A percentile compares a stretch with the other conserved stretches of the same genome.
Evolutionary conservation across 1,140 invertebrate genomes (phyloP).

Genomic region (Portunus trituberculatus): DNA sequence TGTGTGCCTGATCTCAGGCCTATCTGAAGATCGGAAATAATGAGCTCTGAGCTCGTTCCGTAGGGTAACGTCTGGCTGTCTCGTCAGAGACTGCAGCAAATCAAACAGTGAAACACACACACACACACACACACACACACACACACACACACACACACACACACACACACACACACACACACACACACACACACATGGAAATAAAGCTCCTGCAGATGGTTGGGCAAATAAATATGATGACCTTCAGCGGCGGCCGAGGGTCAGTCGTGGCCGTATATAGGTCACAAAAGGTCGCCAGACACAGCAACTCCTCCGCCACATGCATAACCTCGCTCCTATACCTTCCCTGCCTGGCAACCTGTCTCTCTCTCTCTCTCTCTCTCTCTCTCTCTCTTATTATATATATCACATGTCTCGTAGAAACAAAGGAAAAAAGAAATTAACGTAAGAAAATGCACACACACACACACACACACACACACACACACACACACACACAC

Average conservation of each 20-base stretch:
- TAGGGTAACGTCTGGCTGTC: no score
- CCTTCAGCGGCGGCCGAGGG: not conserved
- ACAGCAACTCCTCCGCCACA: no score
- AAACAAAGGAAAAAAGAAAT: no score
- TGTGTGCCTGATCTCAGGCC: no score
- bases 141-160: not conserved
- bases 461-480: not conserved
- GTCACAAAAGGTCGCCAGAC: not conserved
- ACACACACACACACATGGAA: not conserved
- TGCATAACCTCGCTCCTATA: not conserved
- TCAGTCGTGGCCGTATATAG: not conserved
- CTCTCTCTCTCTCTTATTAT: no score
- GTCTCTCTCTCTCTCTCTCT: no score
- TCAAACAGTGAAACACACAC: not conserved
- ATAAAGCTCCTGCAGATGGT: not conserved
- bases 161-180: not conserved
- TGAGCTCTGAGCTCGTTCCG: no score
- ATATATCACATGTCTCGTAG: no score
- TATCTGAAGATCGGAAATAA: no score
- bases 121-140: not conserved
- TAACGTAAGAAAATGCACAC: not conserved
- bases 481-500: slow-evolving; percentile 11
- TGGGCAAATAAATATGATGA: not conserved
- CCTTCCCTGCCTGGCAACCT: not conserved
- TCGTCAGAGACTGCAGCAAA: no score